Percentiles rank a stretch among this genome's conserved stretches.
These are phyloP conservation scores for Pongo pygmaeus DNA, from an alignment of 2,113 vertebrate genomes.

Conservation along the genomic window DNA sequence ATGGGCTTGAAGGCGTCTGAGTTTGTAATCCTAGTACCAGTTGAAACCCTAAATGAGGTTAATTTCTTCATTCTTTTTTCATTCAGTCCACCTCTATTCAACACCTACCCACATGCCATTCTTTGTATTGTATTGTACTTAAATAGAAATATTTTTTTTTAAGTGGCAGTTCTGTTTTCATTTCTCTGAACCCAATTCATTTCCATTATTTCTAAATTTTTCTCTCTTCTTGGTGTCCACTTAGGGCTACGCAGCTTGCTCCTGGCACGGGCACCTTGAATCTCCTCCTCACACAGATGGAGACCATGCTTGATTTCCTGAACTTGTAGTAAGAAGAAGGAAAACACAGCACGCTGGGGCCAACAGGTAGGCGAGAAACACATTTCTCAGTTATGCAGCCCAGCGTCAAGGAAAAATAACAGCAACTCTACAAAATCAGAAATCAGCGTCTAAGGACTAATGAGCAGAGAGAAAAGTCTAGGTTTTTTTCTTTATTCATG, in stretches of 20 bases:
- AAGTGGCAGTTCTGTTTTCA: not conserved
- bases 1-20: too few relatives aligned
- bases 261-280: not conserved
- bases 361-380: constrained; percentile 42
- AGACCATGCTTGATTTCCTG: not conserved
- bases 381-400: not conserved
- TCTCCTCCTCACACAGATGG: not conserved
- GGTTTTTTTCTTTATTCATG: not conserved
- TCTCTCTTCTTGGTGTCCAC: not conserved
- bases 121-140: not conserved
- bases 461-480: not conserved
- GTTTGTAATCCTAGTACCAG: not conserved
- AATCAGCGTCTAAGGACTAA: not conserved
- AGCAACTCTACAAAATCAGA: not conserved
- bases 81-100: not conserved
- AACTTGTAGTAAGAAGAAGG: not conserved
- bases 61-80: not conserved
- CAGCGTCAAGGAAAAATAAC: not conserved
- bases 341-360: not conserved
- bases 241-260: constrained; percentile 47
- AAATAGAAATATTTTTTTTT: not conserved
- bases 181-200: not conserved
- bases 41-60: not conserved
- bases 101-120: not conserved
- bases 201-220: not conserved